Base-by-base conservation (phyloP, 2,797 vertebrate genomes). In the Benthosema pterotum region DNA sequence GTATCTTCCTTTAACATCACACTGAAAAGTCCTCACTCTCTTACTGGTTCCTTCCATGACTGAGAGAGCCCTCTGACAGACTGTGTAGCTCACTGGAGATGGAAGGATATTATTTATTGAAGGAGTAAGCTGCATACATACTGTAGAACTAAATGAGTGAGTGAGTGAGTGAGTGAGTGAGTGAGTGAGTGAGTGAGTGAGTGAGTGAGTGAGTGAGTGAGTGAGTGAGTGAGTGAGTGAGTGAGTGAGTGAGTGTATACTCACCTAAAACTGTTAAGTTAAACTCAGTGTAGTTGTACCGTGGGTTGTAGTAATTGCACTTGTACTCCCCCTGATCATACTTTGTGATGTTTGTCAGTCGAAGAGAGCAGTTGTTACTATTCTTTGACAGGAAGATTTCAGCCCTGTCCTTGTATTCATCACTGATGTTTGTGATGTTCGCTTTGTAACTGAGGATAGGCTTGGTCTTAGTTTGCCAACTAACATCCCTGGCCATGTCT, bases 281-380 rank as follows among this genome's bases (percentile, higher is more conserved):
- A 6, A 78, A 15, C 0, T 0, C 0, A 0, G 0, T 0, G 1
- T 0, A 0, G 0, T 0, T 0, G 4, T 67, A 18, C 0, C 0
- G 0, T 2, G 42, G 3, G 0, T 1, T 0, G 1, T 0, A 0
- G 38, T 48, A 72, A 2, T 0, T 0, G n/a, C 88, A 91, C 15
- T 0, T 52, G 71, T 86, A 92, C 1, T 0, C 0, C 7, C 77
- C 67, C 1, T 17, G 1, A 59, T 91, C 83, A 1, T 2, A 1
- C 0, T 0, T 0, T 17, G 19, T 77, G 58, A 88, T 15, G 8
- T 77, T 70, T 1, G 0, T 50, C 2, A 91, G 55, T 3, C 22
- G 57, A 38, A 91, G 0, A 2, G 87, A 85, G 58, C 90, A 90
- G 71, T 87, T 60, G 0, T 0, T 42, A 0, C 6, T 38, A 4